Base-by-base conservation (phyloP, 2,888 invertebrate genomes). In the Lithophane leautieri region DNA sequence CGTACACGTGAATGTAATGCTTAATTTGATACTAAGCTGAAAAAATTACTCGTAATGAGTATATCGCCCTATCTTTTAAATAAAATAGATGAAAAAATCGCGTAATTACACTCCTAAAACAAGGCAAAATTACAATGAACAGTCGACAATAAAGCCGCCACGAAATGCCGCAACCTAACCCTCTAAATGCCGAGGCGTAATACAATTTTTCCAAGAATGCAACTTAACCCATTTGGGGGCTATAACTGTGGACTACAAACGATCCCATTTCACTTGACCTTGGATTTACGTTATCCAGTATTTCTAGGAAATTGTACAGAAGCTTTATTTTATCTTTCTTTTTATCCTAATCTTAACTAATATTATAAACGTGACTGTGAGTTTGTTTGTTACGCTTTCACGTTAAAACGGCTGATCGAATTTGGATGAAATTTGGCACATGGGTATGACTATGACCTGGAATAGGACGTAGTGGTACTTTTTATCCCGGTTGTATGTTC, bases 121-220 rank as follows among this genome's bases (percentile, higher is more conserved):
- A 70, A 62, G 67, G 16, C n/a, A 28, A 56, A 82, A 76, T 73
- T 78, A 78, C 61, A 78, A 86, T 76, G 71, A 82, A 71, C 70
- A 73, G 67, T 65, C 58, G 11, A 75, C 72, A 71, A 76, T 79
- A 76, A 72, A 62, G 56, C 62, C 58, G 8, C 65, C 69, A 73
- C 73, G 66, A 78, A 86, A 86, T 76, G 54, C 66, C 71, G 63
- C 22, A 61, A 56, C 68, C 68, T 62, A 81, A 86, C 84, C 86
- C 84, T 83, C 58, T 75, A 74, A 86, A 84, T 81, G 67, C 86
- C 88, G 62, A 71, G 62, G 75, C 74, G 86, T 79, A 86, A 79
- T 82, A 84, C 79, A 86, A 79, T 84, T 84, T 86, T 88, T 79
- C 78, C 75, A 77, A 77, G 82, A 84, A 86, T 88, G 88, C 88